Percentiles rank a stretch among this genome's conserved stretches.
Evolutionary conservation across 2,888 invertebrate species (phyloP).

Genomic region (Zygothrica quintamaculata): DNA sequence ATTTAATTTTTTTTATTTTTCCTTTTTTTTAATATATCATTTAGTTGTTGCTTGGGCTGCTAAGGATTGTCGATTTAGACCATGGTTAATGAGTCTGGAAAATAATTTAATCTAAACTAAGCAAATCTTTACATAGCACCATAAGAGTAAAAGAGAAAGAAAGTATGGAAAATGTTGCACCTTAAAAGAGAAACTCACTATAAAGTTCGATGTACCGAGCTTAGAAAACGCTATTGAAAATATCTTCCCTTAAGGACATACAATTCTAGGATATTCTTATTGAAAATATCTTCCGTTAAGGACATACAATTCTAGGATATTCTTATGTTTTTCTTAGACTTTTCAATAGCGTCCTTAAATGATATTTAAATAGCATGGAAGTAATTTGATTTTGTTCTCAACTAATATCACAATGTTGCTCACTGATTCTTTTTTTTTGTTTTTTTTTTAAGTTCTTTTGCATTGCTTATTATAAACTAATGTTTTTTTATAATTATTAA

Average conservation of each 20-base stretch:
- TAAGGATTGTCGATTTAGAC: constrained; percentile 70
- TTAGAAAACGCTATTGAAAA: constrained; percentile 9
- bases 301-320: too few species aligned
- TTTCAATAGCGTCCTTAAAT: constrained; percentile 41
- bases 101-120: constrained; percentile 54
- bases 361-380: constrained; percentile 74
- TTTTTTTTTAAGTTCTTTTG: constrained; percentile 20
- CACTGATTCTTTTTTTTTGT: constrained; percentile 60
- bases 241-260: too few species aligned
- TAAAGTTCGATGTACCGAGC: constrained; percentile 38
- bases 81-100: constrained; percentile 27
- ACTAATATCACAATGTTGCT: constrained; percentile 80
- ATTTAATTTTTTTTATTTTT: constrained; percentile 15
- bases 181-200: constrained; percentile 45
- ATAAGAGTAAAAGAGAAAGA: too few species aligned
- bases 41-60: constrained; percentile 54
- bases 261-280: too few species aligned
- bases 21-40: too few species aligned
- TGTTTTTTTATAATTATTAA: constrained; percentile 19
- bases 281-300: too few species aligned
- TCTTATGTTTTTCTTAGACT: neutral
- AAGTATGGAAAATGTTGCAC: constrained; percentile 48
- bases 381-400: constrained; percentile 77
- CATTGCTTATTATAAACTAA: constrained; percentile 45
- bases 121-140: constrained; percentile 67